Evolutionary conservation across 30 jellyfish, hydroid and myxozoan species (phyloP).

Genomic region (Aurelia sp.): DNA sequence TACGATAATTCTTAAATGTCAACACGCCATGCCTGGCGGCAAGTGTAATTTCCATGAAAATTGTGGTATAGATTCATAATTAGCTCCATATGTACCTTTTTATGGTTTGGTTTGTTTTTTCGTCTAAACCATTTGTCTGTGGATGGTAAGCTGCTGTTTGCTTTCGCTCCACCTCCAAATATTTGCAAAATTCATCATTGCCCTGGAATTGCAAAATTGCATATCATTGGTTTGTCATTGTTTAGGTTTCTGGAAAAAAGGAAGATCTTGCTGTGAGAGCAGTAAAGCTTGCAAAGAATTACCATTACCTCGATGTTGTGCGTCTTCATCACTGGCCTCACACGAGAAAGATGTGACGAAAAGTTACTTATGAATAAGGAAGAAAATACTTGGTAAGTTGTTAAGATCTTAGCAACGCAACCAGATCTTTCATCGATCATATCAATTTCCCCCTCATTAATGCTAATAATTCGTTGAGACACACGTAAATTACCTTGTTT

Average conservation of each 20-base stretch:
- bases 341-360: too few species aligned
- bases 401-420: background rate
- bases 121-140: constrained; percentile 69
- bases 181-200: constrained; percentile 22
- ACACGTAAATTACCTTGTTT: constrained; percentile 10
- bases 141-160: constrained; percentile 76
- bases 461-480: background rate
- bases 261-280: background rate
- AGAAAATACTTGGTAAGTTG: too few species aligned
- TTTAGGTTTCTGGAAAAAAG: background rate
- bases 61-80: too few species aligned
- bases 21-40: too few species aligned
- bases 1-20: too few species aligned
- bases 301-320: too few species aligned
- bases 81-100: background rate
- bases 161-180: constrained; percentile 13
- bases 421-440: background rate
- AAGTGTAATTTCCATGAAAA: too few species aligned
- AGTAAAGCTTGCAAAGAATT: background rate
- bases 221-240: background rate
- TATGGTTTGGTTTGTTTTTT: constrained; percentile 13
- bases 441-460: background rate
- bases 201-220: background rate
- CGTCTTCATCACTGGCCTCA: too few species aligned
- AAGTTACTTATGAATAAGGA: too few species aligned